A percentile compares a stretch with the other conserved stretches of the same genome.
phyloP scores from a whole-genome alignment of 2,797 vertebrate genomes.

The Phrynocephalus forsythii region DNA sequence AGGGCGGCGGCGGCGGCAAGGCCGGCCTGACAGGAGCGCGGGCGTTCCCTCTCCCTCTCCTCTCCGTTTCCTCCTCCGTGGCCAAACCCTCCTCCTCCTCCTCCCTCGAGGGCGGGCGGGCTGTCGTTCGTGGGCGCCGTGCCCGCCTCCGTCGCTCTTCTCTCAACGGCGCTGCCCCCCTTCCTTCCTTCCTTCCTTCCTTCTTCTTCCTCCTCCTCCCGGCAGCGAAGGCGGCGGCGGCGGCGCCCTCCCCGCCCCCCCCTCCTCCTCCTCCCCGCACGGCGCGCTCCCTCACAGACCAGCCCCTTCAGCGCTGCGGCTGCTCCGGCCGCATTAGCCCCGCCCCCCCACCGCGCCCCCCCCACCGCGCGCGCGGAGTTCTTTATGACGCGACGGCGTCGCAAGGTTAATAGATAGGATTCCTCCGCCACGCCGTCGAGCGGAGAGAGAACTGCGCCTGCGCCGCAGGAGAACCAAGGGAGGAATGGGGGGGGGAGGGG shows the following conservation, averaged over 20 bases:
- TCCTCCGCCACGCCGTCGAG: constrained; percentile 22
- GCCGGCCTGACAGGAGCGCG: neutral
- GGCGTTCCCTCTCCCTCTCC: neutral
- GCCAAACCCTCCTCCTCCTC: no score
- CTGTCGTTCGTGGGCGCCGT: neutral
- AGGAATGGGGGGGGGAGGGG: no score
- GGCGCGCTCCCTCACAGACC: constrained; percentile 57
- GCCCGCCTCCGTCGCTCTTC: neutral
- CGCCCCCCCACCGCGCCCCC: neutral
- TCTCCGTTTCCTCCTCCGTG: neutral
- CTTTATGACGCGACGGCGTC: constrained; percentile 39
- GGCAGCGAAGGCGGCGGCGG: constrained; percentile 19
- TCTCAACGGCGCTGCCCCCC: neutral
- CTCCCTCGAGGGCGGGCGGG: no score
- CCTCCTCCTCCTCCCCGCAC: constrained; percentile 19
- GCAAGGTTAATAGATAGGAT: constrained; percentile 14
- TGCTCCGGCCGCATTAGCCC: constrained; percentile 40
- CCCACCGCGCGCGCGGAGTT: constrained; percentile 20
- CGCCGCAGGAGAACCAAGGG: neutral
- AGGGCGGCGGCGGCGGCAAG: neutral
- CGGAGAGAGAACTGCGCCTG: neutral
- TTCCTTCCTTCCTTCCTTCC: no score
- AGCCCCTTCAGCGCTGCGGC: constrained; percentile 25
- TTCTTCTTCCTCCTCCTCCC: neutral
- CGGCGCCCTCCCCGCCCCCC: constrained; percentile 24